Evolutionary conservation across 2,113 vertebrate genomes (phyloP), one percentile per base, ranked within the genome.

Genomic region (Rallus limicola): DNA sequence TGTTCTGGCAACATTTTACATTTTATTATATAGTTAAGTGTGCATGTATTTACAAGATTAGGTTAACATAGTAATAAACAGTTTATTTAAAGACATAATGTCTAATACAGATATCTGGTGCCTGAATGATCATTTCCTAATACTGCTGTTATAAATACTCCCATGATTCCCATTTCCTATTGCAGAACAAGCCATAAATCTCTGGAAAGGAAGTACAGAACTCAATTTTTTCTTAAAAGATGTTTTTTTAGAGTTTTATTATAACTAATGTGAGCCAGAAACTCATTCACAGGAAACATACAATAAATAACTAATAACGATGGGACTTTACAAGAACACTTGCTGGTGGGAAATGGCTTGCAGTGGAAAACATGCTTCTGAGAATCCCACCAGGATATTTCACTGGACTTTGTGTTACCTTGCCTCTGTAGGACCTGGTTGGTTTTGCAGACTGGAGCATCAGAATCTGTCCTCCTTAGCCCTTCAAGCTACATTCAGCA

Each of bases 21-120:
- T 95, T 91, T 96, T 87, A 94, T 87, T 88, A 95, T 91, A 68
- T 36, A 36, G 56, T 68, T 95, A 82, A 93, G 91, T 82, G 80
- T 44, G 74, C 38, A 53, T 6, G 48, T 74, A 76, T 91, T 84
- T 78, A 84, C 56, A 63, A 64, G 83, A 92, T 91, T 75, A 88
- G 29, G 77, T 92, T 95, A 93, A 44, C 31, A 21, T 2, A 65
- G 70, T 36, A 78, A 65, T 65, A 60, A 95, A 53, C 74, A 40
- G 62, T 85, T 96, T 91, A 82, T 95, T 94, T 92, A 33, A 91
- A 87, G 74, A 21, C 63, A 11, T 53, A 58, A 82, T 40, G 25
- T 42, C 70, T 85, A 29, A 11, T 16, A 55, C 25, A 70, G 40
- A 21, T 77, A 85, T 90, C 77, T 96, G 48, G 72, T 78, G 69